A percentile compares a stretch with the other conserved stretches of the same genome.
These are phyloP conservation scores for Nyctibius grandis DNA, from an alignment of 2,797 vertebrate species.

Conservation along the genomic window DNA sequence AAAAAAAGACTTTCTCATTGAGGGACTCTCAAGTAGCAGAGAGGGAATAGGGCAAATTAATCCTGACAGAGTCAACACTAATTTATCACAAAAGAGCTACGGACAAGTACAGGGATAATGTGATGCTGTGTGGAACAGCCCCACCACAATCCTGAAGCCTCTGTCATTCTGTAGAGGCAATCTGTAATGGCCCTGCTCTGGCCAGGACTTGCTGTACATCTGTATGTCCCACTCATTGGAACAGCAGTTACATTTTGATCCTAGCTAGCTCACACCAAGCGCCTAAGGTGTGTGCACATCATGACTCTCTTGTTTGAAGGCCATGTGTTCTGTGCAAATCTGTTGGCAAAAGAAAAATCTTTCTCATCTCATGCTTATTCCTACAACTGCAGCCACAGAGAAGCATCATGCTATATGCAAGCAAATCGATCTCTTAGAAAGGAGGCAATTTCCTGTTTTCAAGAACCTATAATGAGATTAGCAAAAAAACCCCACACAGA, in stretches of 20 bases:
- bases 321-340: not conserved
- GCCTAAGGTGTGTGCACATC: not conserved
- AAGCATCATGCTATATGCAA: not conserved
- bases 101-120: not conserved
- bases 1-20: not conserved
- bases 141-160: not conserved
- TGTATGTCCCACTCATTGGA: accelerated
- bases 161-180: not conserved
- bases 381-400: not conserved
- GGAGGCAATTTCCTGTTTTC: constrained; percentile 67
- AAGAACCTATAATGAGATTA: constrained; percentile 55
- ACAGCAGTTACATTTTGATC: not conserved
- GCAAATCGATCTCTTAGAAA: constrained; percentile 20
- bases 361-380: not conserved
- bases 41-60: not conserved
- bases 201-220: not conserved
- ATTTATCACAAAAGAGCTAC: not conserved
- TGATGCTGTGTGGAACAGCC: not conserved
- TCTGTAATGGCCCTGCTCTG: not conserved
- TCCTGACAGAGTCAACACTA: not conserved
- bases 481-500: not conserved
- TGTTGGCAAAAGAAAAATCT: not conserved
- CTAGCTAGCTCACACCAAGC: not conserved
- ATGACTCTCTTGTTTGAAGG: not conserved
- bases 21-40: not conserved